Base-by-base conservation (phyloP, 2,797 vertebrate genomes). In the Acipenser ruthenus region DNA sequence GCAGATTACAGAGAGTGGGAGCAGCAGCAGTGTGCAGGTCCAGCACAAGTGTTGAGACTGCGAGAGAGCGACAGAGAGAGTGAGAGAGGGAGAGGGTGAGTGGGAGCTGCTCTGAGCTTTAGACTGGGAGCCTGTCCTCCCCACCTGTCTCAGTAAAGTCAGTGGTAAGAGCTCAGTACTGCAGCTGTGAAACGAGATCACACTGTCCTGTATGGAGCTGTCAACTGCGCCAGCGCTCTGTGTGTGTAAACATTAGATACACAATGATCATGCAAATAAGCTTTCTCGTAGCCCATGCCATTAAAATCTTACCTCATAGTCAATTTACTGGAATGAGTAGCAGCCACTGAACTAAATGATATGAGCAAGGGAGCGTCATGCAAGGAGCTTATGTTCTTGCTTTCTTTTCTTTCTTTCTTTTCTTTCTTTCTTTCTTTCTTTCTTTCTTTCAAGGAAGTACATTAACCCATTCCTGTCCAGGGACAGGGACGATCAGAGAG, bases 281-380 rank as follows among this genome's bases (percentile, higher is more conserved):
- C 47, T 80, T 76, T 71, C 83, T 76, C 75, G 79, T 73, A 66
- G 66, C 67, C 64, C 52, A 51, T 64, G 64, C 56, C 67, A 72
- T 69, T 69, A 68, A 37, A 64, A 62, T 70, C 69, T 64, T 71
- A 71, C 66, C 70, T 71, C 70, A 71, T 65, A 65, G 66, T 56
- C 70, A 58, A n/a, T 62, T 65, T 68, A 53, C 70, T 65, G 63
- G 70, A 68, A 69, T 60, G 60, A 69, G 49, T 51, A 65, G 63
- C 55, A 18, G 11, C 49, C 11, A 60, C 18, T n/a, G 52, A 9
- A 55, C 52, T n/a, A 6, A 37, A 37, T n/a, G 4, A 9, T 5
- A n/a, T 6, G 6, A 9, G 52, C 52, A 55, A 6, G n/a, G 4
- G 52, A 55, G 52, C 9, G n/a, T n/a, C 9, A 9, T 55, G 52